Evolutionary conservation across 2,113 vertebrate species (phyloP), one percentile per base, ranked within the genome.

Genomic region (Aldabrachelys gigantea): DNA sequence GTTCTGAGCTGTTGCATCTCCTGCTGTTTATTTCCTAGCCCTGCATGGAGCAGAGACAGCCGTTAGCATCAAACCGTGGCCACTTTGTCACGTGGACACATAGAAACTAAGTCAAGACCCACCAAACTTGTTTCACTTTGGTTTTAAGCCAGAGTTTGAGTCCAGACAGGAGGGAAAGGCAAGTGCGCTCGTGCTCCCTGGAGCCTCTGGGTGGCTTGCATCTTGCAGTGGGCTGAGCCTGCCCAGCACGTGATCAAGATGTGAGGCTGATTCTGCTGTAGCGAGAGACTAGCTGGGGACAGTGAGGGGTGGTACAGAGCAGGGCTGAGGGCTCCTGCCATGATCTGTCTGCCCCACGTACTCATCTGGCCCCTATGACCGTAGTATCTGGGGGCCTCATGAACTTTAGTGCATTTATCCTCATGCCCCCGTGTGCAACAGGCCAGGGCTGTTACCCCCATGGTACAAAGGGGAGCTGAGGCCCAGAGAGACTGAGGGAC

Each of bases 41-140:
- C 44, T 38, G 19, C 44, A 72, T 49, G 35, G 25, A 62, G 22
- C 1, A 0, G 14, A 44, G 65, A 22, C 21, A 5, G 59, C 19
- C 0, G 0, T 69, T 81, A 7, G 47, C 27, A 1, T 27, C n/a
- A 1, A 10, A 1, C 49, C 8, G 62, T 49, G 62, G 53, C 84
- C 6, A 35, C 47, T n/a, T 10, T 2, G 69, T 27, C 11, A 3
- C 29, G 8, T 0, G 2, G 50, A 69, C 53, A 19, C 24, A 1
- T 0, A 1, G 75, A 22, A 59, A 12, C 29, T 57, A 14, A 24
- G 54, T 0, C 1, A 21, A 35, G 53, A 16, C 56, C 82, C 1
- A 1, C 82, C 1, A 1, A 72, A 38, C 80, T 83, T 1, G 0
- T 24, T 41, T 13, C 25, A 10, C 85, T 9, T 19, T 24, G 0